Evolutionary conservation across 92 coral and sea anemone species (phyloP).

Genomic region (Palythoa grandis): DNA sequence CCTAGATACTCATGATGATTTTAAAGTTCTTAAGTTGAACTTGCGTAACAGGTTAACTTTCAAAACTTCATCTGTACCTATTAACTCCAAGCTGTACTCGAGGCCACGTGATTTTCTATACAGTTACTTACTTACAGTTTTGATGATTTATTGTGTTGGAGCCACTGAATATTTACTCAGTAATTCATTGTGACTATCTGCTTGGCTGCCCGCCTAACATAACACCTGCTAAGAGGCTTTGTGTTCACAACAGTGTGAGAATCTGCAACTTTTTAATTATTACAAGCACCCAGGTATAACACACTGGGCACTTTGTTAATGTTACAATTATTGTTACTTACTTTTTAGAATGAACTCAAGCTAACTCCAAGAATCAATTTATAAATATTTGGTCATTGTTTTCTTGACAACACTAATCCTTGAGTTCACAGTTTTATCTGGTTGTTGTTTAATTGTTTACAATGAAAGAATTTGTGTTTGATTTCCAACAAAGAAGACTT

Average conservation of each 20-base stretch:
- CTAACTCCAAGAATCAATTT: too few species aligned
- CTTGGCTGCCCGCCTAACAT: not conserved
- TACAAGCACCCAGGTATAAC: not conserved
- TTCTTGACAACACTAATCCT: not conserved
- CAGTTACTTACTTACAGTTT: too few species aligned
- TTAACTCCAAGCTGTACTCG: too few species aligned
- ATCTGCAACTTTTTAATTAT: constrained; percentile 17
- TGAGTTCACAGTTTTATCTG: too few species aligned
- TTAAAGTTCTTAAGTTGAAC: too few species aligned
- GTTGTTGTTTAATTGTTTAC: not conserved
- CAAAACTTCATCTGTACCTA: too few species aligned
- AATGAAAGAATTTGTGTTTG: constrained; percentile 72
- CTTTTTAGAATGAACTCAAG: not conserved
- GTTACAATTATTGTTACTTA: not conserved
- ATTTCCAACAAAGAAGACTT: constrained; percentile 47
- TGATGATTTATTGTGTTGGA: too few species aligned
- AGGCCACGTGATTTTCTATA: too few species aligned
- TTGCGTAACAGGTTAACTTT: too few species aligned
- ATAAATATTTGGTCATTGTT: not conserved
- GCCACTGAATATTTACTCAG: not conserved
- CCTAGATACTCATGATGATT: too few species aligned
- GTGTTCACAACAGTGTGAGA: constrained; percentile 3
- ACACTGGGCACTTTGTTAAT: not conserved
- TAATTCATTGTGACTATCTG: not conserved
- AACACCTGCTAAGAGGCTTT: not conserved